These are phyloP conservation scores for Pelochelys cantorii DNA, from an alignment of 2,797 vertebrate genomes.

Conservation along the genomic window DNA sequence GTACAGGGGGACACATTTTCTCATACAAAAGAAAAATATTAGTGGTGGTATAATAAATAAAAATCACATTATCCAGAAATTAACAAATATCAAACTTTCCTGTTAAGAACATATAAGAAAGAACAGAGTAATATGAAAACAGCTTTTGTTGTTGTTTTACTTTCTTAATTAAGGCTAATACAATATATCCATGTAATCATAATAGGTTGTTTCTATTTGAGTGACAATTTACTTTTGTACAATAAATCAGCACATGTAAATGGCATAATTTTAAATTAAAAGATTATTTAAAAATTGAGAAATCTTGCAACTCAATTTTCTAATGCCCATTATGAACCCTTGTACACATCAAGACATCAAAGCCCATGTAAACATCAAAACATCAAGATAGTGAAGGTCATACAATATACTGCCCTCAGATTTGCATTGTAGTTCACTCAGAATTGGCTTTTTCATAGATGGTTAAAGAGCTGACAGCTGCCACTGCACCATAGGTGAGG, in stretches of 20 bases:
- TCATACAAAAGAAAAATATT: neutral
- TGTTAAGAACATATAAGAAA: neutral
- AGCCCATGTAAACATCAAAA: neutral
- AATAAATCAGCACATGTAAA: constrained; percentile 68
- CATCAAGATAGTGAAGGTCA: constrained; percentile 55
- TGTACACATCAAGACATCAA: neutral
- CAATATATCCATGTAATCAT: constrained; percentile 9
- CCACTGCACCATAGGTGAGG: constrained; percentile 51
- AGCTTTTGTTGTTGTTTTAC: neutral
- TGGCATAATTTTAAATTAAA: constrained; percentile 56
- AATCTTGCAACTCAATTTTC: neutral
- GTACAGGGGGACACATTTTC: neutral
- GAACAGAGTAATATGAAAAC: neutral
- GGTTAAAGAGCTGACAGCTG: constrained; percentile 68
- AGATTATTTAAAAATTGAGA: constrained; percentile 32
- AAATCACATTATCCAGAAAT: neutral
- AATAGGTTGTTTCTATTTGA: constrained; percentile 49
- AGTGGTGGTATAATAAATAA: neutral
- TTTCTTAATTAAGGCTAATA: constrained; percentile 29
- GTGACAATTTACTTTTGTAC: constrained; percentile 46
- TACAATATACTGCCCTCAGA: constrained; percentile 54
- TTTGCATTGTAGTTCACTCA: constrained; percentile 1
- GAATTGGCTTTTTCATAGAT: constrained; percentile 58
- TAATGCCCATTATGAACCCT: neutral
- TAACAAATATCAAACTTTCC: neutral